Conservation (phyloP, 2,797 vertebrate genomes). For the Chromobotia macracanthus region DNA sequence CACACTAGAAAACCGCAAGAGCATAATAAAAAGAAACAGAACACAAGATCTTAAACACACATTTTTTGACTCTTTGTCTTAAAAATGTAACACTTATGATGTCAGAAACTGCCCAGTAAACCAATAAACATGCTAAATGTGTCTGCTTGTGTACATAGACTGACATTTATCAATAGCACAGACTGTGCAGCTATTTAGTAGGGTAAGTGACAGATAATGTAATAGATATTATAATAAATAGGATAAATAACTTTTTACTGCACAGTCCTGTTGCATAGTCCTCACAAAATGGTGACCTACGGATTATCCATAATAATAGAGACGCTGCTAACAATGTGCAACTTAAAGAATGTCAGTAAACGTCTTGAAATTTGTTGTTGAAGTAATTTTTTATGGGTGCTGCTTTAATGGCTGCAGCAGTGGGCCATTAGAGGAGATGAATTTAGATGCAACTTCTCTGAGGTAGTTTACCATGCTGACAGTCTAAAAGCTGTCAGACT, state of each 20-base stretch:
- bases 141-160: neutral
- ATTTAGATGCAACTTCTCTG: neutral
- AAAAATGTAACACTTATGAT: neutral
- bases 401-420: conserved; percentile 10
- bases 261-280: neutral
- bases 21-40: neutral
- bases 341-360: neutral
- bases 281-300: neutral
- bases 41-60: neutral
- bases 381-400: neutral
- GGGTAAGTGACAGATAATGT: neutral
- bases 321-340: neutral
- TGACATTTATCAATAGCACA: neutral
- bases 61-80: neutral
- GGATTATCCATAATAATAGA: neutral
- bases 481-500: neutral
- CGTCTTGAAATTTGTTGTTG: neutral
- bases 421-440: neutral
- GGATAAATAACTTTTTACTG: neutral
- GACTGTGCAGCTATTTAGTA: neutral
- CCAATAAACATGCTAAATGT: neutral
- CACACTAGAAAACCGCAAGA: too few species aligned
- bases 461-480: neutral
- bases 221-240: conserved; percentile 4
- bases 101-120: neutral